Base-by-base conservation (phyloP, 2,888 invertebrate species). In the Helobdella robusta region DNA sequence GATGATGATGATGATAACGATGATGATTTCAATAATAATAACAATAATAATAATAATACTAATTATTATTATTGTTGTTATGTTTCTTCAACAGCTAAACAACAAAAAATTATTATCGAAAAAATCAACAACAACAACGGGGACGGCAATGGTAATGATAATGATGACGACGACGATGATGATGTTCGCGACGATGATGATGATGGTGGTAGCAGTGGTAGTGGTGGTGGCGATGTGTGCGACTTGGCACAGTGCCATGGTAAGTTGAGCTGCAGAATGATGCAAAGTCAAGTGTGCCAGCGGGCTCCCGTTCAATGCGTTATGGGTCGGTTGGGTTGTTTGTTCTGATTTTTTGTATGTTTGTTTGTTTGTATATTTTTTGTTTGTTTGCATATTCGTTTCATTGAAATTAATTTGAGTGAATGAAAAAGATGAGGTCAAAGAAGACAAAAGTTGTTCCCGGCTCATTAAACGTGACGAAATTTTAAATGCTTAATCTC, bases 281-380 rank as follows among this genome's bases (percentile, higher is more conserved):
- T 71, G 32, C 73, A 70, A 68, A 73, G 73, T 54, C 68, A 72
- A 1, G 61, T 63, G 1, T 77, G 77, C 68, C 74, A 75, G n/a
- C 62, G 64, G 2, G 69, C 73, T 23, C 71, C 71, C 8, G 73
- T 76, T 0, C 73, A 75, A 66, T 77, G 77, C 72, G 73, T 75
- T 18, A 71, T 71, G 73, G 76, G 77, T 76, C 6, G 6, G 52
- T 50, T n/a, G n/a, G n/a, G n/a, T n/a, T n/a, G n/a, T n/a, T n/a
- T n/a, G n/a, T n/a, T n/a, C n/a, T n/a, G n/a, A n/a, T n/a, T n/a
- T n/a, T n/a, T n/a, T n/a, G n/a, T n/a, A n/a, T n/a, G n/a, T n/a
- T n/a, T n/a, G n/a, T n/a, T n/a, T n/a, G n/a, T n/a, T n/a, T n/a
- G n/a, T n/a, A n/a, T n/a, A n/a, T n/a, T n/a, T n/a, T n/a, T n/a